phyloP scores from a whole-genome alignment of 2,888 invertebrate genomes.

The Acronicta aceris region DNA sequence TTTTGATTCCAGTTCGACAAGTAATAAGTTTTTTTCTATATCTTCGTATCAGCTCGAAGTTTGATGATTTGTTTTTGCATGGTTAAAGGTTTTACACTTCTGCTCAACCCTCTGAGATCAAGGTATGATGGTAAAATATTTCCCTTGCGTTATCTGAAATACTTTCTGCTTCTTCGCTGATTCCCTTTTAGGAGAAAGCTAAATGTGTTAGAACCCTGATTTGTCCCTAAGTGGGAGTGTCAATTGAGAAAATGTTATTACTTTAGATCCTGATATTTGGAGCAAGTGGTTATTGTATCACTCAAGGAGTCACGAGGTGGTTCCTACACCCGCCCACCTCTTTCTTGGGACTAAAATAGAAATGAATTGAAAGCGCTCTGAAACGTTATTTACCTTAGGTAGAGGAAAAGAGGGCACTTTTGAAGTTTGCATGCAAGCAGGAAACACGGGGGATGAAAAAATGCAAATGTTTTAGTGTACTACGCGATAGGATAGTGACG shows the following conservation, averaged over 20 bases:
- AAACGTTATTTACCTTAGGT: not conserved
- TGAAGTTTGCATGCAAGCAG: not conserved
- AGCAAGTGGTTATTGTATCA: not conserved
- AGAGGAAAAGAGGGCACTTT: not conserved
- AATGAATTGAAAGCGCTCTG: not conserved
- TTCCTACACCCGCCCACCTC: not conserved
- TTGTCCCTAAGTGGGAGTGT: slow-evolving; percentile 7
- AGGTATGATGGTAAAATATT: slow-evolving; percentile 13
- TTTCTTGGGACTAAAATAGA: slow-evolving; percentile 7
- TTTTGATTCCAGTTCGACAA: too few species aligned
- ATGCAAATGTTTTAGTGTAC: too few species aligned
- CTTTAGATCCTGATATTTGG: not conserved
- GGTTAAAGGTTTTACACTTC: too few species aligned
- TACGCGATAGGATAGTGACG: too few species aligned
- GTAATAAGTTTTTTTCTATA: too few species aligned
- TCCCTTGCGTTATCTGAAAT: slow-evolving; percentile 28
- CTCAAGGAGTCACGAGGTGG: not conserved
- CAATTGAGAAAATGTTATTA: not conserved
- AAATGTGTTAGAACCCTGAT: slow-evolving; percentile 1
- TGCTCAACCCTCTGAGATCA: too few species aligned
- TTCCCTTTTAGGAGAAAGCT: slow-evolving; percentile 5
- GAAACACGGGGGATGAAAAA: too few species aligned
- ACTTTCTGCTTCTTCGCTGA: slow-evolving; percentile 18
- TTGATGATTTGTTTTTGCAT: too few species aligned
- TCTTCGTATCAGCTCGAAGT: too few species aligned